These are phyloP conservation scores for Hippoglossus hippoglossus DNA, from an alignment of 2,797 vertebrate species.

Conservation along the genomic window DNA sequence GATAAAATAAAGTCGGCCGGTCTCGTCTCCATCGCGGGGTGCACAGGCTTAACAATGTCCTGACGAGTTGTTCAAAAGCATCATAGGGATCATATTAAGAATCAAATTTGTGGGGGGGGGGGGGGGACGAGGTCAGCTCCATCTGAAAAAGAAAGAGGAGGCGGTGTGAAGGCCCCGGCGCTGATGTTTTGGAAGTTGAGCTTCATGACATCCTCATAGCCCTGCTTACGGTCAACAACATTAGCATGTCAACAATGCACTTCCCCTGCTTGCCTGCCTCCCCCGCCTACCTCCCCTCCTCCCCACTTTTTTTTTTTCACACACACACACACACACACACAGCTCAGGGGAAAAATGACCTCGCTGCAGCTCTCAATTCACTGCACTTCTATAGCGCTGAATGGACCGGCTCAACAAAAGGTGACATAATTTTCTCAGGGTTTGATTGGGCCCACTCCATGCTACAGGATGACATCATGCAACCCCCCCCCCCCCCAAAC, in stretches of 20 bases:
- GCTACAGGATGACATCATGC: constrained; percentile 87
- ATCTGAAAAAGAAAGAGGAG: constrained; percentile 55
- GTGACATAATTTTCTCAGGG: constrained; percentile 90
- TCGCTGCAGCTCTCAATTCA: constrained; percentile 89
- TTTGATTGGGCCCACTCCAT: constrained; percentile 87
- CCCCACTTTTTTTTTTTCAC: constrained; percentile 49
- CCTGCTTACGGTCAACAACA: constrained; percentile 82
- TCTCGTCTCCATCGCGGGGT: constrained; percentile 43
- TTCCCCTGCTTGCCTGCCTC: constrained; percentile 72
- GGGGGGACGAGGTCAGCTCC: constrained; percentile 65
- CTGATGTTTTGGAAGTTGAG: constrained; percentile 77
- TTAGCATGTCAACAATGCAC: constrained; percentile 87
- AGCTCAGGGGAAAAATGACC: constrained; percentile 80
- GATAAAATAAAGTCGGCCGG: constrained; percentile 68
- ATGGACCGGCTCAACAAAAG: constrained; percentile 88
- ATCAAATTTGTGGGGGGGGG: constrained; percentile 55
- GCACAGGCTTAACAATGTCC: constrained; percentile 68
- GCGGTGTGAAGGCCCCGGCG: constrained; percentile 37
- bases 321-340: constrained; percentile 79
- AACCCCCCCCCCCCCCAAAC: constrained; percentile 22
- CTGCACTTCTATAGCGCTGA: constrained; percentile 90
- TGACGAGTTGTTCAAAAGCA: constrained; percentile 74
- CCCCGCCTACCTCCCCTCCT: constrained; percentile 21
- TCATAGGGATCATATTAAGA: constrained; percentile 79
- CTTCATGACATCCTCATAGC: constrained; percentile 90